Evolutionary conservation across 2,113 vertebrate species (phyloP).

Genomic region (Lipophrys pholis): DNA sequence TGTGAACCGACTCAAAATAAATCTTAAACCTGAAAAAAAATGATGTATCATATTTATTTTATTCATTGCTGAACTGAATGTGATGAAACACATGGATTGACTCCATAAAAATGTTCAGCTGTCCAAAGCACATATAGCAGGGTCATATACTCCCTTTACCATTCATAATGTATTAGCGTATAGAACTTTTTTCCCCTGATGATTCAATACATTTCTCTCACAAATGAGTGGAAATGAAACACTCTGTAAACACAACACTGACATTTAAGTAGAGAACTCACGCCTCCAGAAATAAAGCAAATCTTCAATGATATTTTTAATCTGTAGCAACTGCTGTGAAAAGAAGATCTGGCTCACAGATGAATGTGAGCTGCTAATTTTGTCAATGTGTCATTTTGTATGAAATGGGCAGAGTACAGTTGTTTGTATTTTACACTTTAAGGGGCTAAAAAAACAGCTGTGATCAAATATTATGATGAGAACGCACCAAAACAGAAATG

Average conservation of each 20-base stretch:
- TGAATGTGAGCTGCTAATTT: neutral
- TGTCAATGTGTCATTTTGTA: neutral
- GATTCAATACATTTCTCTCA: neutral
- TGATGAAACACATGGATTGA: neutral
- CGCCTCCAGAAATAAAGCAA: neutral
- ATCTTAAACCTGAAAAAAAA: no score
- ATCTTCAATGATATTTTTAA: neutral
- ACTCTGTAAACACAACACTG: neutral
- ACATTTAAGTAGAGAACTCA: neutral
- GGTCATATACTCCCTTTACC: no score
- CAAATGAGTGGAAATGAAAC: neutral
- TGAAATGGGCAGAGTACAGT: neutral
- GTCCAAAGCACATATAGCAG: neutral
- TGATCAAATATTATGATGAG: neutral
- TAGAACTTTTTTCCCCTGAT: no score
- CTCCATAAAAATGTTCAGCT: neutral
- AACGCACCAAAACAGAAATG: neutral
- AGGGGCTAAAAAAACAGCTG: neutral
- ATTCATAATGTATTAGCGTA: no score
- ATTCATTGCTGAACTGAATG: neutral
- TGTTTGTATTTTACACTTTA: neutral
- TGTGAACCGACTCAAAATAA: neutral
- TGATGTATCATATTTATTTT: no score
- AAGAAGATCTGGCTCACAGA: neutral
- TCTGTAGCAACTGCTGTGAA: neutral